These are phyloP conservation scores for Oasisia sp. DNA, from an alignment of 2,888 invertebrate species.

Conservation along the genomic window DNA sequence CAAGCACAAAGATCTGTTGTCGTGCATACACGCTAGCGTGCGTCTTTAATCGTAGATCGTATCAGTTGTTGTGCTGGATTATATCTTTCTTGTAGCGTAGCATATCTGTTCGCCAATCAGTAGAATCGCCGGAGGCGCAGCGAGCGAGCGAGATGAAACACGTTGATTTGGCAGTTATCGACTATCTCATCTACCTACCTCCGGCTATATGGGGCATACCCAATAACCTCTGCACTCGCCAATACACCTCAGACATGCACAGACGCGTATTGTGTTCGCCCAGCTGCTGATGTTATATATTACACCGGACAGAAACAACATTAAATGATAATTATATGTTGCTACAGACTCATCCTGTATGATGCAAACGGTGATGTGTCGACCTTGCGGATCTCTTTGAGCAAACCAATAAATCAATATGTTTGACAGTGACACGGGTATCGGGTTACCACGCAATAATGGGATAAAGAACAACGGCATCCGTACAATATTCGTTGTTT, in stretches of 20 bases:
- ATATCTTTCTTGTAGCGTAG: background rate
- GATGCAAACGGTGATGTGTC: background rate
- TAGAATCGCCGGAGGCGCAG: background rate
- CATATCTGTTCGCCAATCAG: background rate
- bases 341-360: too few species aligned
- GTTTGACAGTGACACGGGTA: too few species aligned
- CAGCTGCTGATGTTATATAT: background rate
- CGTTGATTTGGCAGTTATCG: background rate
- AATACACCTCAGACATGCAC: background rate
- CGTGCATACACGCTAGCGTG: background rate
- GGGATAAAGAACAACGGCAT: too few species aligned
- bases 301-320: too few species aligned
- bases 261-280: background rate
- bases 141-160: background rate
- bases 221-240: background rate
- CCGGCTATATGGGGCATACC: background rate
- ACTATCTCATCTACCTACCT: background rate
- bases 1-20: background rate
- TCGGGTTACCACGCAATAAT: too few species aligned
- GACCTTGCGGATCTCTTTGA: background rate
- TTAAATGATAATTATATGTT: too few species aligned
- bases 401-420: too few species aligned
- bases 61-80: background rate
- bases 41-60: background rate
- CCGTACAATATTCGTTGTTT: too few species aligned